A percentile compares a stretch with the other conserved stretches of the same genome.
These are phyloP conservation scores for Sebastes matsubarae DNA, from an alignment of 2,797 vertebrate genomes.

Conservation along the genomic window DNA sequence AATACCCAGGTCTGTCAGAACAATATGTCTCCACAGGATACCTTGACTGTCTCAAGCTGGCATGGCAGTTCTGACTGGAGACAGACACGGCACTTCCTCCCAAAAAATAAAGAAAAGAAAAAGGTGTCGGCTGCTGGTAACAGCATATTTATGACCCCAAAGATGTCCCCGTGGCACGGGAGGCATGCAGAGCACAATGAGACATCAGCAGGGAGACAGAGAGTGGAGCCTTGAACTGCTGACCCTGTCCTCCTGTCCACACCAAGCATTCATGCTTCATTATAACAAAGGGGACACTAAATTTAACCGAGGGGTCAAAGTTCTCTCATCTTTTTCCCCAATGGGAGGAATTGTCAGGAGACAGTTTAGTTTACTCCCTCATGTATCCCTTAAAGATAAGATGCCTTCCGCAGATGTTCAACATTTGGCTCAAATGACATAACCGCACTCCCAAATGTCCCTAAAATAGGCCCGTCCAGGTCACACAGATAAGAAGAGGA, in stretches of 20 bases:
- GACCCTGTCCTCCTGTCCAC: conserved; percentile 48
- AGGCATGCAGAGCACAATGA: conserved; percentile 59
- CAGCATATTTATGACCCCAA: conserved; percentile 67
- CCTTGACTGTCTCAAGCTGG: conserved; percentile 53
- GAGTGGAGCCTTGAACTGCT: conserved; percentile 56
- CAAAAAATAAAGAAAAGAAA: not conserved
- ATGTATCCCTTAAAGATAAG: conserved; percentile 35
- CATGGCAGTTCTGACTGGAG: conserved; percentile 44
- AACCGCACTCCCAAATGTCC: conserved; percentile 4
- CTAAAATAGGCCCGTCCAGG: conserved; percentile 32
- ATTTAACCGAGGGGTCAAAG: conserved; percentile 58
- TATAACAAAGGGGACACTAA: conserved; percentile 69
- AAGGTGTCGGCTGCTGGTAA: conserved; percentile 4
- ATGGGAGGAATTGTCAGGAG: conserved; percentile 26
- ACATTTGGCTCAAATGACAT: conserved; percentile 18
- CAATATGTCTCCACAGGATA: conserved; percentile 68
- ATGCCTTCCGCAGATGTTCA: conserved; percentile 12
- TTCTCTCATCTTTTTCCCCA: conserved; percentile 23
- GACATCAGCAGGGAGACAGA: conserved; percentile 56
- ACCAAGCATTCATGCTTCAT: conserved; percentile 53
- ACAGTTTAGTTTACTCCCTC: conserved; percentile 34
- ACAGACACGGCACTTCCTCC: conserved; percentile 32
- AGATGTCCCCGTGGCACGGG: conserved; percentile 15
- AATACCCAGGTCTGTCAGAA: conserved; percentile 49
- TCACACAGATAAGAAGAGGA: conserved; percentile 17